Conservation (phyloP, 1,140 invertebrate species). For the Leptinotarsa lineolata region DNA sequence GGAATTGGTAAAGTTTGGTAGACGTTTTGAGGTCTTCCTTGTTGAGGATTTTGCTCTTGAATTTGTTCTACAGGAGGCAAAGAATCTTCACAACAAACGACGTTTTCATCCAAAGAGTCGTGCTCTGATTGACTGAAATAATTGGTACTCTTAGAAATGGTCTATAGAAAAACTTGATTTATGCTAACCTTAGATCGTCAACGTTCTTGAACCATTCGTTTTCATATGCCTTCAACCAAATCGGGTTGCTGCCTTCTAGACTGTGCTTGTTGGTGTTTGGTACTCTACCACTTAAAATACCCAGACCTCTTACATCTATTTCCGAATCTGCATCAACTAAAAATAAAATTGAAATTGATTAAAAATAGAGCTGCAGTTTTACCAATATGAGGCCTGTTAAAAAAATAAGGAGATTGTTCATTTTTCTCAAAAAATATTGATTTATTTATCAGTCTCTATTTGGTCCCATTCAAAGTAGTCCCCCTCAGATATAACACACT, state of each 20-base stretch:
- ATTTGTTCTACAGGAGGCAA: conserved; percentile 34
- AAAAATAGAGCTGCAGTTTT: neutral
- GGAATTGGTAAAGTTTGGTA: conserved; percentile 67
- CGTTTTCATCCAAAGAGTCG: conserved; percentile 88
- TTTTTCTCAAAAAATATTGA: no score
- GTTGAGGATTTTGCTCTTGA: conserved; percentile 24
- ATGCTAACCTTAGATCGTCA: conserved; percentile 71
- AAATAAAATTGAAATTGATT: conserved; percentile 27
- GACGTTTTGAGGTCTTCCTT: conserved; percentile 56
- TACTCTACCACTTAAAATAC: conserved; percentile 72
- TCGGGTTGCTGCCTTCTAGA: conserved; percentile 91
- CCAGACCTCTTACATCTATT: conserved; percentile 70
- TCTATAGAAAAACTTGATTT: neutral
- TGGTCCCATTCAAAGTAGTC: no score
- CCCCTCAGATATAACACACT: no score
- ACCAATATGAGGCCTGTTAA: no score
- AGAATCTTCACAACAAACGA: conserved; percentile 65
- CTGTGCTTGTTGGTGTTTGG: conserved; percentile 95
- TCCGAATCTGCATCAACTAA: conserved; percentile 70
- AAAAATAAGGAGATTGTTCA: no score
- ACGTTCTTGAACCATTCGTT: conserved; percentile 93
- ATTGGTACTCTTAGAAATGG: neutral
- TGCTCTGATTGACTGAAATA: conserved; percentile 71
- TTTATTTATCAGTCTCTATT: no score
- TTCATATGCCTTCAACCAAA: conserved; percentile 92